These are phyloP conservation scores for Stichodactyla mertensii DNA, from an alignment of 64 coral and sea anemone species.

Conservation along the genomic window DNA sequence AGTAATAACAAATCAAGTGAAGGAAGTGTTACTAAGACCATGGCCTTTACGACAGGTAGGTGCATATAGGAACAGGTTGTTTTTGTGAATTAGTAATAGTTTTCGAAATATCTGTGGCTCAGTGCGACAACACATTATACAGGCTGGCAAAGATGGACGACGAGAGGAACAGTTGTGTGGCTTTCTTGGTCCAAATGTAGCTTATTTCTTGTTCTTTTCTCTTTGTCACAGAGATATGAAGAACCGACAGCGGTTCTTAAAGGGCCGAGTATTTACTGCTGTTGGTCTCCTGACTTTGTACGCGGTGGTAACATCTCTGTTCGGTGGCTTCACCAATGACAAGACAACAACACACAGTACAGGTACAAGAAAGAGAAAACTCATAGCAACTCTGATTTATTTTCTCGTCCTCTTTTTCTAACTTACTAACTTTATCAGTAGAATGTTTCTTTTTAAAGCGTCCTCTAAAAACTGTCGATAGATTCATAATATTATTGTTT, in stretches of 20 bases:
- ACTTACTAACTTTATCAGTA: not conserved
- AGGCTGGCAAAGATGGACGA: not conserved
- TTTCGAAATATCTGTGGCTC: not conserved
- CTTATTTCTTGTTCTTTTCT: not conserved
- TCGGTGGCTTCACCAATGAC: conserved; percentile 4
- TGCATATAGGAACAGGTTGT: not conserved
- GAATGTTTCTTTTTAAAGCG: not conserved
- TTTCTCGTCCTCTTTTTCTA: not conserved
- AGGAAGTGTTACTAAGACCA: not conserved
- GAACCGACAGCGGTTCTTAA: conserved; percentile 17
- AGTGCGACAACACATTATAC: not conserved
- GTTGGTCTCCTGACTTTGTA: not conserved
- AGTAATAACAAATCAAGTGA: not conserved
- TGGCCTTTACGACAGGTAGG: not conserved
- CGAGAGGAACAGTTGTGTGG: not conserved
- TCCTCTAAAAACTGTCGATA: not conserved
- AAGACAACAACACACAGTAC: not conserved
- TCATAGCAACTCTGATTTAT: not conserved
- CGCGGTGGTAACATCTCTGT: not conserved
- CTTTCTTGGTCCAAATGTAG: not conserved
- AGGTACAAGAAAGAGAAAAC: not conserved
- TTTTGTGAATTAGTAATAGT: not conserved
- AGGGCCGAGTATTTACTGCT: not conserved
- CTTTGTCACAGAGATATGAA: not conserved
- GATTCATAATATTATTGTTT: not conserved